Base-by-base conservation (phyloP, 2,888 invertebrate genomes). In the Eupithecia subfuscata region DNA sequence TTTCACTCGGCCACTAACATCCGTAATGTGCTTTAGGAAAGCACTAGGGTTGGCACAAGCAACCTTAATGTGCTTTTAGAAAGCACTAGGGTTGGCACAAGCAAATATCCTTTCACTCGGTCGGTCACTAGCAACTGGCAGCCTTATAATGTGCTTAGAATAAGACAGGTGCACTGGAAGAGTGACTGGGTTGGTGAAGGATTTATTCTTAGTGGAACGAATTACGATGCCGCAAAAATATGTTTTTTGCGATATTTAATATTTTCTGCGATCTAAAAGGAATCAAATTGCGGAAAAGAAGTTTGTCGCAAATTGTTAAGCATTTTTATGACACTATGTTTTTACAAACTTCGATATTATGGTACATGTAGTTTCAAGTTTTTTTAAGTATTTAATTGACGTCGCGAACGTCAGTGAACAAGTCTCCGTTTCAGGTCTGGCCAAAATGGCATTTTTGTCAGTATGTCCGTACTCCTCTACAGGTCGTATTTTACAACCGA, bases 1-100 rank as follows among this genome's bases (percentile, higher is more conserved):
- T 77, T 77, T 77, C 76, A 74, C 76, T 30, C 63, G 30, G 25
- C 0, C 63, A 30, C 63, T 63, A 25, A 12, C 56, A 63, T 14
- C 30, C 30, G 16, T 18, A 30, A 30, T 64, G 9, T 52, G 52
- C 52, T 30, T 64, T 6, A 37, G 5, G 37, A 37, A 37, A 2
- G 37, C 4, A 37, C 37, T 37, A 37, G 37, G 37, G 37, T 37
- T 37, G 37, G 37, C 37, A 37, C 37, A 5, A 37, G 6, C 37
- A 37, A 37, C n/a, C n/a, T n/a, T n/a, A n/a, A n/a, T n/a, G 9
- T 52, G 52, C 52, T 18, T 64, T 6, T 4, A 37, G 37, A 37
- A 37, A 37, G 37, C 37, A 37, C 37, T 37, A 37, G 37, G 37
- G 37, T 37, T 37, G 37, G 37, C 37, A 37, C 37, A 37, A 37